Percentiles rank a stretch among this genome's conserved stretches.
Conservation (phyloP, 2,797 vertebrate genomes). For the Phoebastria nigripes region DNA sequence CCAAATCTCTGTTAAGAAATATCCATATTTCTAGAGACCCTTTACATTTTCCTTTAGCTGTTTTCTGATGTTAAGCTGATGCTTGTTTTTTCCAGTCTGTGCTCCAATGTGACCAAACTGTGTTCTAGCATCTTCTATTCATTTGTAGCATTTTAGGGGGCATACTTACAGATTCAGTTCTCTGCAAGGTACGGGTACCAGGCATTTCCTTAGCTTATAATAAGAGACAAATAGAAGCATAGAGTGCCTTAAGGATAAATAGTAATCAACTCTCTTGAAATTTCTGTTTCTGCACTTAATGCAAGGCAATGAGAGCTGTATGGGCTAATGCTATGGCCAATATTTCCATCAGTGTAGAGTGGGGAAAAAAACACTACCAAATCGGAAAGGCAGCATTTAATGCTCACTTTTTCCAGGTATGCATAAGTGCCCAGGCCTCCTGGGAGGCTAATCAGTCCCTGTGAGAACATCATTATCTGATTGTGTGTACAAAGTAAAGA, state of each 20-base stretch:
- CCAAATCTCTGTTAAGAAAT: background rate
- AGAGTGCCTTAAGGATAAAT: background rate
- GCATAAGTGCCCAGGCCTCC: background rate
- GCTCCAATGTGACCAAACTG: background rate
- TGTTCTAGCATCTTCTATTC: background rate
- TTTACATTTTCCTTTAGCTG: background rate
- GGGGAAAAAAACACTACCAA: rapidly evolving
- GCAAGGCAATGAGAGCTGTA: background rate
- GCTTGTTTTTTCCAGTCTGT: background rate
- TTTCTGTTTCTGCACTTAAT: background rate
- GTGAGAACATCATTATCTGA: background rate
- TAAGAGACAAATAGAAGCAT: background rate
- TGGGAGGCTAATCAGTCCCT: background rate
- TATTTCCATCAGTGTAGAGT: background rate
- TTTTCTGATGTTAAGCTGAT: background rate
- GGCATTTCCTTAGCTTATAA: background rate
- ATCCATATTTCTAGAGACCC: rapidly evolving
- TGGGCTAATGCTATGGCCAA: background rate
- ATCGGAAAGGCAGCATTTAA: background rate
- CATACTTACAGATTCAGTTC: background rate
- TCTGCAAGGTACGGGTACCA: background rate
- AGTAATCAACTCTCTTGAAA: background rate
- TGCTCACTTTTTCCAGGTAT: background rate
- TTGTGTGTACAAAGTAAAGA: background rate
- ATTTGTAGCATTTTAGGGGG: background rate